Evolutionary conservation across 1,140 invertebrate species (phyloP).

Genomic region (Saccostrea cuccullata): DNA sequence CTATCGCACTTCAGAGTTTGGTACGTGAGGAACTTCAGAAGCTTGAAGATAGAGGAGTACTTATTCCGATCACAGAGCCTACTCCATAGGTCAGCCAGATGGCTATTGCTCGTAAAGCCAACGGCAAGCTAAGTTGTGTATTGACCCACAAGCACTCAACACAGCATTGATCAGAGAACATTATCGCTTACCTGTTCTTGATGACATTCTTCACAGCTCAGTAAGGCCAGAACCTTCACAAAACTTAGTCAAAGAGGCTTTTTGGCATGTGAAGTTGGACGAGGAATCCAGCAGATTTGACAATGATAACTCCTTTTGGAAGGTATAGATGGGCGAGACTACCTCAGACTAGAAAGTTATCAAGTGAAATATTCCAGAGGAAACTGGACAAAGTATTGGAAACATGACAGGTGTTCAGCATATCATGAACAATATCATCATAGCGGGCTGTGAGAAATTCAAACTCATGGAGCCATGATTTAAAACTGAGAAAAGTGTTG

Average conservation of each 20-base stretch:
- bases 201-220: too few relatives aligned
- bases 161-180: conserved; percentile 56
- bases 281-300: background rate
- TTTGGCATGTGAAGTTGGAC: too few relatives aligned
- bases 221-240: conserved; percentile 38
- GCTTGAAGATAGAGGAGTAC: conserved; percentile 33
- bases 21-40: too few relatives aligned
- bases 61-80: background rate
- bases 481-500: too few relatives aligned
- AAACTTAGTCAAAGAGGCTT: background rate
- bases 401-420: conserved; percentile 43
- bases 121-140: conserved; percentile 56
- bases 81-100: too few relatives aligned
- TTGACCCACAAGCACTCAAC: conserved; percentile 63
- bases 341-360: conserved; percentile 61
- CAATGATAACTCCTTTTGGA: conserved; percentile 59
- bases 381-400: conserved; percentile 49
- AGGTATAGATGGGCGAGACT: conserved; percentile 56
- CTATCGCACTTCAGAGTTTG: too few relatives aligned
- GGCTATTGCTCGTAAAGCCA: conserved; percentile 34
- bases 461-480: background rate
- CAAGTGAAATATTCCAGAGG: conserved; percentile 63
- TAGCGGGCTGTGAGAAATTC: conserved; percentile 45
- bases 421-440: conserved; percentile 54
- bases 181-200: conserved; percentile 49